Evolutionary conservation across 1,140 invertebrate species (phyloP).

Genomic region (Drosophila equinoxialis): DNA sequence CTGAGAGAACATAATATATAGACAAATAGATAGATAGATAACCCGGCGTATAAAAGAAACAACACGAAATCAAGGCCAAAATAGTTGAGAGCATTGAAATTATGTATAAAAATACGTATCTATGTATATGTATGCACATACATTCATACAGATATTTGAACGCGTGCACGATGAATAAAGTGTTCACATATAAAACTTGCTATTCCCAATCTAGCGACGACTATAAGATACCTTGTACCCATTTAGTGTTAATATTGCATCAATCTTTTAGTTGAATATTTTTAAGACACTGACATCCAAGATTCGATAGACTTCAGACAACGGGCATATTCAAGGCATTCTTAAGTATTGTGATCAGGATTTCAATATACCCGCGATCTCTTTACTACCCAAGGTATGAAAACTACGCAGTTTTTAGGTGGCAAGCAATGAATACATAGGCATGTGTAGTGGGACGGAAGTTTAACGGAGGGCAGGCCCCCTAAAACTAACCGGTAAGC

Average conservation of each 20-base stretch:
- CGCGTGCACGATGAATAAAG: background rate
- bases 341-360: no score
- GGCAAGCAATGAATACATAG: background rate
- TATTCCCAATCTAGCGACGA: no score
- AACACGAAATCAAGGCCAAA: conserved; percentile 66
- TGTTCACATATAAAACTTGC: background rate
- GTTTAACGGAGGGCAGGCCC: conserved; percentile 19
- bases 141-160: conserved; percentile 19
- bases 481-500: conserved; percentile 12
- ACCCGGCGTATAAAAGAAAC: conserved; percentile 31
- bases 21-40: conserved; percentile 60
- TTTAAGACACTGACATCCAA: no score
- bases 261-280: no score
- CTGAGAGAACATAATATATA: conserved; percentile 20
- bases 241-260: no score
- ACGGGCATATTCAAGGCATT: no score
- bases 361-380: background rate
- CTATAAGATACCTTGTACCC: no score
- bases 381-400: background rate
- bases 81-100: conserved; percentile 63
- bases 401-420: conserved; percentile 7
- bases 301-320: no score
- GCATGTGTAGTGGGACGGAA: conserved; percentile 6
- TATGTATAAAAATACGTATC: conserved; percentile 2
- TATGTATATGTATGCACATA: conserved; percentile 3